Percentiles rank a stretch among this genome's conserved stretches.
phyloP scores from a whole-genome alignment of 2,888 invertebrate species.

The Pollenia amentaria region DNA sequence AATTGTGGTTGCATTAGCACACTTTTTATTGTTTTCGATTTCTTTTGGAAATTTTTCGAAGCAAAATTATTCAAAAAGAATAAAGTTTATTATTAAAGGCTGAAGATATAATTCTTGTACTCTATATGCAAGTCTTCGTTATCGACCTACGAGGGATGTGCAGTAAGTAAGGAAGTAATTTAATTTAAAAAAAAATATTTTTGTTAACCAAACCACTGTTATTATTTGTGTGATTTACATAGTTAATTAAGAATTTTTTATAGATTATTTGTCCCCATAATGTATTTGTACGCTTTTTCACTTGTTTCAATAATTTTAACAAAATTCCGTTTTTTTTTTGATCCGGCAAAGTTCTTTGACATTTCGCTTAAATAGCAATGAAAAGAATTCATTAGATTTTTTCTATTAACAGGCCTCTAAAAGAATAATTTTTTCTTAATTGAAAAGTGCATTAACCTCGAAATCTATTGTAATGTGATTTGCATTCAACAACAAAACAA shows the following conservation, averaged over 20 bases:
- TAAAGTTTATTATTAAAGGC: too few relatives aligned
- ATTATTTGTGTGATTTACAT: too few relatives aligned
- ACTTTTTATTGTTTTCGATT: conserved; percentile 42
- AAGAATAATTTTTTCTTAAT: not conserved
- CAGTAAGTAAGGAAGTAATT: too few relatives aligned
- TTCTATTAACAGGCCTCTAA: not conserved
- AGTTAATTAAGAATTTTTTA: too few relatives aligned
- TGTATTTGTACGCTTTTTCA: too few relatives aligned
- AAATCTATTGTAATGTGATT: conserved; percentile 52
- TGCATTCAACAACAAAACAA: conserved; percentile 65
- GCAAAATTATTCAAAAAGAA: too few relatives aligned
- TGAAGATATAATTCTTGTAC: too few relatives aligned
- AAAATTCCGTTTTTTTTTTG: not conserved
- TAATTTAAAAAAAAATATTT: too few relatives aligned
- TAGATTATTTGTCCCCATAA: too few relatives aligned
- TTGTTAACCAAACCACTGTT: too few relatives aligned
- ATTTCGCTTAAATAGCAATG: conserved; percentile 24
- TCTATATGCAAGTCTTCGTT: too few relatives aligned
- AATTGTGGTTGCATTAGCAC: conserved; percentile 56
- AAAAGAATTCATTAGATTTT: conserved; percentile 35
- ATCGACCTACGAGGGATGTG: too few relatives aligned
- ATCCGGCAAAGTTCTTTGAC: conserved; percentile 30
- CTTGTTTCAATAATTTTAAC: not conserved
- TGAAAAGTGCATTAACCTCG: conserved; percentile 59
- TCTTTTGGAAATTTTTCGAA: conserved; percentile 12